Conservation (phyloP, 2,113 vertebrate genomes). For the Morphnarchus princeps region DNA sequence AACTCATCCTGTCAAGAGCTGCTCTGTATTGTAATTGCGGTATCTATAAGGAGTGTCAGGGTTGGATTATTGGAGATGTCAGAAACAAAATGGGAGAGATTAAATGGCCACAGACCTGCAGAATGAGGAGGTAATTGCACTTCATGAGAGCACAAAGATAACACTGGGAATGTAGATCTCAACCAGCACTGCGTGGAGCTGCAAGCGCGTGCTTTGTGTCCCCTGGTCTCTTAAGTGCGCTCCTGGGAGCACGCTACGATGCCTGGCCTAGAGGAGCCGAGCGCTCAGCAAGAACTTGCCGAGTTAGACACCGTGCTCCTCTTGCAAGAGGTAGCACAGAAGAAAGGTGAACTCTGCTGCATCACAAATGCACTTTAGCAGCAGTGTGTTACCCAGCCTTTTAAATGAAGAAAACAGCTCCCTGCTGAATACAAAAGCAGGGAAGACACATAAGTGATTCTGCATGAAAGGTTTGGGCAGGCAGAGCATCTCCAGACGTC, state of each 20-base stretch:
- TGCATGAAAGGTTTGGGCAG: neutral
- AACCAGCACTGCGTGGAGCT: neutral
- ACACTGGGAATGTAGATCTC: neutral
- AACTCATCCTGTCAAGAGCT: slow-evolving; percentile 1
- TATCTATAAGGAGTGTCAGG: neutral
- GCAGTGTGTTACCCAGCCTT: neutral
- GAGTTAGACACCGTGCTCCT: neutral
- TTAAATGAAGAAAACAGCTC: neutral
- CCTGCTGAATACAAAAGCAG: neutral
- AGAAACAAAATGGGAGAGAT: slow-evolving; percentile 47
- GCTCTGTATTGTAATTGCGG: slow-evolving; percentile 28
- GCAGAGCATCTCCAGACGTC: neutral
- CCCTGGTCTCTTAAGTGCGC: fast-evolving
- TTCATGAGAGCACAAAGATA: neutral
- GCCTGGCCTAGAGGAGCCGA: neutral
- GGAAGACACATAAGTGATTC: fast-evolving
- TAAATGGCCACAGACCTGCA: slow-evolving; percentile 15
- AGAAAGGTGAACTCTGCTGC: neutral
- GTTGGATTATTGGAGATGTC: slow-evolving; percentile 43
- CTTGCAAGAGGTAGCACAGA: neutral
- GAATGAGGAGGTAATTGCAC: slow-evolving; percentile 42
- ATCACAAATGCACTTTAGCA: neutral
- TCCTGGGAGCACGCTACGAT: neutral
- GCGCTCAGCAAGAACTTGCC: fast-evolving
- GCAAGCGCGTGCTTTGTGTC: neutral